Conservation (phyloP, 2,888 invertebrate species). For the Thecocarcelia acutangulata region DNA sequence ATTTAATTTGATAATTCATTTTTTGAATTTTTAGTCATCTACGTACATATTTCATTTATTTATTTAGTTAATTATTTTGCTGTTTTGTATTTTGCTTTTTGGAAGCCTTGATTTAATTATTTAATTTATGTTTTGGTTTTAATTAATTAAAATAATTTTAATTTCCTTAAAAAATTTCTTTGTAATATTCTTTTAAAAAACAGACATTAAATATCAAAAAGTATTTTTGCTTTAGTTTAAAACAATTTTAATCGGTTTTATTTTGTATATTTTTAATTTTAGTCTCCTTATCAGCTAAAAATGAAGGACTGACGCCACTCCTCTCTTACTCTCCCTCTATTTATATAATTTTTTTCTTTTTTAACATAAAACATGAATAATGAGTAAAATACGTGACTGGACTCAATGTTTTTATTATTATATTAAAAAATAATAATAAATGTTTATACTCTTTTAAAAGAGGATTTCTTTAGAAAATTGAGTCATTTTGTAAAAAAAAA, state of each 20-base stretch:
- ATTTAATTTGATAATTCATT: conserved; percentile 43
- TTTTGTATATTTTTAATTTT: conserved; percentile 38
- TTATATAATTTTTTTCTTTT: conserved; percentile 3
- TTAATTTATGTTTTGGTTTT: conserved; percentile 26
- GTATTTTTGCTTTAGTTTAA: conserved; percentile 38
- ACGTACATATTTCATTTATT: conserved; percentile 23
- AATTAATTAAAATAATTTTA: conserved; percentile 31
- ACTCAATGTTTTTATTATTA: conserved; percentile 49
- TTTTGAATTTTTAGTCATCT: conserved; percentile 40
- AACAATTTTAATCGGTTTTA: conserved; percentile 38
- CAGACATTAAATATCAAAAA: conserved; percentile 60
- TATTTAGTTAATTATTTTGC: conserved; percentile 32
- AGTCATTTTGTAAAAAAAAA: conserved; percentile 53
- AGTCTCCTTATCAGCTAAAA: conserved; percentile 47
- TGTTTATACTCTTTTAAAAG: conserved; percentile 47
- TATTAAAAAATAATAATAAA: conserved; percentile 27
- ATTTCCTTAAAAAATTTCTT: conserved; percentile 26
- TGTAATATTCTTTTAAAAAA: conserved; percentile 45
- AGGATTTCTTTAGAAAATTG: conserved; percentile 42
- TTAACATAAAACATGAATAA: conserved; percentile 26
- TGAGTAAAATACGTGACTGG: conserved; percentile 57
- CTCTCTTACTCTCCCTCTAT: conserved; percentile 19
- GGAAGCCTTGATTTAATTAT: conserved; percentile 63
- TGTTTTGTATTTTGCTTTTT: conserved; percentile 52
- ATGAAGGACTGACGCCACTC: conserved; percentile 48